phyloP scores from a whole-genome alignment of 2,888 invertebrate genomes.

The Agriopis marginaria region DNA sequence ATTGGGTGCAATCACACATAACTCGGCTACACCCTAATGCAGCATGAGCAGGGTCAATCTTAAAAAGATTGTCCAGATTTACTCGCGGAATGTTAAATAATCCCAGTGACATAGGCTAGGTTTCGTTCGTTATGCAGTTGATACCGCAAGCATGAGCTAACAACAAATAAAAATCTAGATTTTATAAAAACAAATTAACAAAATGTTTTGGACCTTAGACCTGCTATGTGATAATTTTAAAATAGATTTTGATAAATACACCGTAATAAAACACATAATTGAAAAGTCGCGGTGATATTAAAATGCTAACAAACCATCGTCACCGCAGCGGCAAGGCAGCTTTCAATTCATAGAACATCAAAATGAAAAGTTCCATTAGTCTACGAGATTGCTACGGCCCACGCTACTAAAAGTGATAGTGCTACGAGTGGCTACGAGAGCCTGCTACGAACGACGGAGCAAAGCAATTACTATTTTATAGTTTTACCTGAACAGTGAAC shows the following conservation, averaged over 20 bases:
- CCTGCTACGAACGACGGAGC: constrained; percentile 2
- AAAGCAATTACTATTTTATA: not conserved
- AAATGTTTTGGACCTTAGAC: not conserved
- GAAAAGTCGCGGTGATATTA: not conserved
- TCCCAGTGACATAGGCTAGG: no score
- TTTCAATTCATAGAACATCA: not conserved
- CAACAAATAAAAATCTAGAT: no score
- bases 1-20: no score
- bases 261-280: no score
- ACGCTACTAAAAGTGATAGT: not conserved
- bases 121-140: no score
- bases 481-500: not conserved
- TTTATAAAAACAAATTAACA: not conserved
- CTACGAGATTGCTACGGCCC: constrained; percentile 14
- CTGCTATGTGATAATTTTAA: not conserved
- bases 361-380: constrained; percentile 8
- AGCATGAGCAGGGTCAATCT: no score
- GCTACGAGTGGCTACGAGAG: constrained; percentile 16
- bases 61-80: no score
- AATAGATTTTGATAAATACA: not conserved
- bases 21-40: no score
- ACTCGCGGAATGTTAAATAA: no score
- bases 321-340: not conserved
- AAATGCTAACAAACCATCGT: not conserved
- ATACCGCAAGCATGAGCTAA: no score